phyloP scores from a whole-genome alignment of 2,113 vertebrate species.

The Sturnus vulgaris region DNA sequence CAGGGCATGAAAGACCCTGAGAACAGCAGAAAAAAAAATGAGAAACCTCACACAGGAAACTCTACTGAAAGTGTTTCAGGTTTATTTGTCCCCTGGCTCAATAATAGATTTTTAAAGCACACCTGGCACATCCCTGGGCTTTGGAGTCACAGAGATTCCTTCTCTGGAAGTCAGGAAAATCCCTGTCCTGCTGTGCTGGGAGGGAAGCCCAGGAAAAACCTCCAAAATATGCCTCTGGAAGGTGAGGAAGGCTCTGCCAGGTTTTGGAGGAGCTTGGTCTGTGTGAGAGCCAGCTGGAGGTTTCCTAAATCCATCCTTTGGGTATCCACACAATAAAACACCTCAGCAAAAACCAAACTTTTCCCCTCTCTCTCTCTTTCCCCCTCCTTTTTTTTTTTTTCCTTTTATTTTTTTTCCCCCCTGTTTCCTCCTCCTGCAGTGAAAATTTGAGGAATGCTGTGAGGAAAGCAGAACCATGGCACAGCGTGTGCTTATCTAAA shows the following conservation, averaged over 20 bases:
- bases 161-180: neutral
- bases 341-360: constrained; percentile 39
- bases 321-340: constrained; percentile 52
- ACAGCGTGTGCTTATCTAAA: constrained; percentile 11
- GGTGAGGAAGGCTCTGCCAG: neutral
- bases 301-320: constrained; percentile 57
- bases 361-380: neutral
- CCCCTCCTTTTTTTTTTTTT: neutral
- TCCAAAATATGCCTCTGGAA: neutral
- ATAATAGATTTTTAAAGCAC: neutral
- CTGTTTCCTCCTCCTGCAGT: constrained; percentile 9
- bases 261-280: neutral
- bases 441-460: constrained; percentile 56
- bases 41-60: neutral
- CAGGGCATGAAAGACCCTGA: neutral
- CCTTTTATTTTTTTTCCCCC: neutral
- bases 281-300: constrained; percentile 19
- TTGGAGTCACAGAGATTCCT: neutral
- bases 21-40: neutral
- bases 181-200: neutral
- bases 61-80: neutral
- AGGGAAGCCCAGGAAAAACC: neutral
- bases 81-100: neutral
- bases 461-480: neutral
- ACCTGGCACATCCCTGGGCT: neutral